Evolutionary conservation across 2,113 vertebrate species (phyloP).

Genomic region (Tamias sibiricus): DNA sequence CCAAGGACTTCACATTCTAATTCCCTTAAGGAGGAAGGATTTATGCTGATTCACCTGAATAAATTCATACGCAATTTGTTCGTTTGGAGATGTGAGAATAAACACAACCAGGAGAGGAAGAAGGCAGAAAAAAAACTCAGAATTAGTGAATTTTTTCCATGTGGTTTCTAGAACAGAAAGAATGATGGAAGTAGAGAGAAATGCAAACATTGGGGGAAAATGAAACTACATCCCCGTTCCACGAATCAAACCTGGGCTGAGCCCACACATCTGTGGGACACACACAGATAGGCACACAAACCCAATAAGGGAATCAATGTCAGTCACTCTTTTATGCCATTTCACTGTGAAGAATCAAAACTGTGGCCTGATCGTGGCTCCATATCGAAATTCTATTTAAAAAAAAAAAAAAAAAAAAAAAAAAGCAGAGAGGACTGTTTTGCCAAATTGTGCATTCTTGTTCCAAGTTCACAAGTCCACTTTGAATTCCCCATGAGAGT

Average conservation of each 20-base stretch:
- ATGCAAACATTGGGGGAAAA: neutral
- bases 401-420: too few species aligned
- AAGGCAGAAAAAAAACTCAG: neutral
- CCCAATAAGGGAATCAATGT: neutral
- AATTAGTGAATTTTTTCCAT: neutral
- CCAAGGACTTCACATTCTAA: neutral
- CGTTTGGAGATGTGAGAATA: neutral
- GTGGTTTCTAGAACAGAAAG: neutral
- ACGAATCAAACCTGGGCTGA: neutral
- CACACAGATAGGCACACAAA: fast-evolving
- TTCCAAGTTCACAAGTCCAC: neutral
- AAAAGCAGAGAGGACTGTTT: neutral
- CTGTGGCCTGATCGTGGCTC: neutral
- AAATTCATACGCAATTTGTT: neutral
- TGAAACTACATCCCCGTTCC: neutral
- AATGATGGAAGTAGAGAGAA: neutral
- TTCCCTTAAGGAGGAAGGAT: neutral
- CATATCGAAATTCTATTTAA: neutral
- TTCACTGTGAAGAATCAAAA: neutral
- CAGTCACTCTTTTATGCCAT: neutral
- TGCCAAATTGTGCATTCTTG: neutral
- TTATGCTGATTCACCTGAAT: neutral
- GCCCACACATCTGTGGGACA: neutral
- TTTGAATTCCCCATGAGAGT: neutral
- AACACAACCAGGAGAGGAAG: neutral